A percentile compares a stretch with the other conserved stretches of the same genome.
Evolutionary conservation across 2,797 vertebrate species (phyloP).

Genomic region (Toxotes lorentzi): DNA sequence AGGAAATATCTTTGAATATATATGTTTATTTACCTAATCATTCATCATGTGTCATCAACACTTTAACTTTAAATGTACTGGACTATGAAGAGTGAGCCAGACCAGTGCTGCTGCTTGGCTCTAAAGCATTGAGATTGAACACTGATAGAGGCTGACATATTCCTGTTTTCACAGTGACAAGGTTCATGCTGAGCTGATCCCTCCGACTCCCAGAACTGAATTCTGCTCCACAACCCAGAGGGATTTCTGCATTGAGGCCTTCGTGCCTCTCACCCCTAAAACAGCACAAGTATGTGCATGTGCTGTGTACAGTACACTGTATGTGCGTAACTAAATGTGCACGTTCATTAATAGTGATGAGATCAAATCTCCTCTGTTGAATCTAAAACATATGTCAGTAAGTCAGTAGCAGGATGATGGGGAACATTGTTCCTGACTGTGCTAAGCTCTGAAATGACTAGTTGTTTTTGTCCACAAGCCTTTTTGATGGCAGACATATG

Average conservation of each 20-base stretch:
- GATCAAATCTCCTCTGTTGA: neutral
- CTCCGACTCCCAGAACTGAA: conserved; percentile 45
- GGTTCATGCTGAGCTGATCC: conserved; percentile 59
- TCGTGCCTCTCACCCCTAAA: conserved; percentile 60
- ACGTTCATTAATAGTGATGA: neutral
- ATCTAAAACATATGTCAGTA: neutral
- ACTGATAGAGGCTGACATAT: neutral
- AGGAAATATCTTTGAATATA: neutral
- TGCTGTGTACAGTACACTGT: neutral
- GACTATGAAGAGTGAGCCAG: neutral
- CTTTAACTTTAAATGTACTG: neutral
- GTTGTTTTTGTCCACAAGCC: neutral
- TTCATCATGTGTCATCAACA: neutral
- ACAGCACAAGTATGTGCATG: conserved; percentile 60
- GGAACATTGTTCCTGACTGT: neutral
- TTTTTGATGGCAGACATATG: neutral
- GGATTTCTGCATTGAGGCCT: conserved; percentile 78
- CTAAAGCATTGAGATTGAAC: neutral
- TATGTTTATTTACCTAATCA: neutral
- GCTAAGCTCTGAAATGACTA: neutral
- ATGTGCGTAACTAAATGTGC: neutral
- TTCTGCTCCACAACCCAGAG: conserved; percentile 73
- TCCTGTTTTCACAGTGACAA: conserved; percentile 76
- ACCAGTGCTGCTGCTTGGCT: neutral
- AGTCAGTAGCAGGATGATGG: neutral